phyloP scores from a whole-genome alignment of 2,797 vertebrate genomes.

The Kryptopterus vitreolus region DNA sequence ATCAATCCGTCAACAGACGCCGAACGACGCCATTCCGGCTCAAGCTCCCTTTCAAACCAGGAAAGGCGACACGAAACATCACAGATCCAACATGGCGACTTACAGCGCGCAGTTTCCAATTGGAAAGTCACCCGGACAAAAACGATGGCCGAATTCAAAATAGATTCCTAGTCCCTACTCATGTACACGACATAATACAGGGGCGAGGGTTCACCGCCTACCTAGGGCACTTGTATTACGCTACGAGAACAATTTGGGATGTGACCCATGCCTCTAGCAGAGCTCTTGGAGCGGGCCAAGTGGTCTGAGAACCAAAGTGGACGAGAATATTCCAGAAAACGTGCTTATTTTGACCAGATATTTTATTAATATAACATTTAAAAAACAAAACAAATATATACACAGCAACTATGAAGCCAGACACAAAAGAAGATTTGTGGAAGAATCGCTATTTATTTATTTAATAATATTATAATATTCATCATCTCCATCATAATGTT shows the following conservation, averaged over 20 bases:
- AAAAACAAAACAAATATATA: not conserved
- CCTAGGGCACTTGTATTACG: not conserved
- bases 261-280: conserved; percentile 38
- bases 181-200: not conserved
- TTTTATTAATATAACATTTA: not conserved
- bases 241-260: not conserved
- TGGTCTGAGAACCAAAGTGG: not conserved
- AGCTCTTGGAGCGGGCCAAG: conserved; percentile 20
- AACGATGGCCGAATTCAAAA: conserved; percentile 30
- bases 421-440: not conserved
- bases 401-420: not conserved
- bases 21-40: conserved; percentile 56
- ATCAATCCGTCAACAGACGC: not conserved
- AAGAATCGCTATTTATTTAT: not conserved
- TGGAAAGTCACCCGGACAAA: not conserved
- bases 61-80: accelerated
- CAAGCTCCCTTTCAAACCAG: not conserved
- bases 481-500: conserved; percentile 56
- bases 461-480: not conserved
- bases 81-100: conserved; percentile 49
- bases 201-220: not conserved
- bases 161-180: not conserved
- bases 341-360: not conserved
- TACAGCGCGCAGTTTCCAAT: conserved; percentile 6
- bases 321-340: conserved; percentile 49